Conservation (phyloP, 2,888 invertebrate genomes). For the Campoplex capitator region DNA sequence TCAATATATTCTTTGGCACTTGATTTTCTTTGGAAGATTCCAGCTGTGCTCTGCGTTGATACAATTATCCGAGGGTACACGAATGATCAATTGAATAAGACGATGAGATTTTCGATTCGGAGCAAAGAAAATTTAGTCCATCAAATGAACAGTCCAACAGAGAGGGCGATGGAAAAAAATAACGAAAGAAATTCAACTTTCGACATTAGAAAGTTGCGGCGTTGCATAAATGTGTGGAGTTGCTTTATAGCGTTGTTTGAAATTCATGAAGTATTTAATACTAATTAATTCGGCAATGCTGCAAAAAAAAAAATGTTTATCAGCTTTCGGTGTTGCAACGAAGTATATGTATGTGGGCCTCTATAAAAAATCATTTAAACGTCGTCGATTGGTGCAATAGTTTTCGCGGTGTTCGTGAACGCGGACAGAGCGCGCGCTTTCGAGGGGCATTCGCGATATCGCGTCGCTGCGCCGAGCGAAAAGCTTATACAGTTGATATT, state of each 20-base stretch:
- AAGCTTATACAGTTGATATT: constrained; percentile 79
- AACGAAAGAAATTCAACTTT: background rate
- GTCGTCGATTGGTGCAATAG: constrained; percentile 11
- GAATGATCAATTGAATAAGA: background rate
- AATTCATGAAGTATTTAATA: background rate
- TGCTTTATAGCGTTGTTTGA: background rate
- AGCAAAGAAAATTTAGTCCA: background rate
- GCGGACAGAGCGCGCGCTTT: constrained; percentile 15
- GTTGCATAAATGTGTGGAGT: background rate
- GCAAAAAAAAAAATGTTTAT: background rate
- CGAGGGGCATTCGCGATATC: constrained; percentile 52
- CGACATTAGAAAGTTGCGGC: background rate
- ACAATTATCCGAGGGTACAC: too few relatives aligned
- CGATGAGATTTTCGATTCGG: background rate
- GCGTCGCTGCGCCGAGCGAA: constrained; percentile 48
- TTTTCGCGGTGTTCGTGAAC: background rate
- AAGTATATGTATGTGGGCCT: background rate
- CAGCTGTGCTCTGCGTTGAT: too few relatives aligned
- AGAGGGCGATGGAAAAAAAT: background rate
- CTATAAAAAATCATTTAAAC: constrained; percentile 5
- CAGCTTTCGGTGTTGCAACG: background rate
- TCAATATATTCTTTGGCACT: background rate
- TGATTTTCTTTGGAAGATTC: background rate
- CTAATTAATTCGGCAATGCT: background rate
- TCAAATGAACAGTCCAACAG: background rate